phyloP scores from a whole-genome alignment of 2,113 vertebrate genomes.

The Notarius lentiginosus region DNA sequence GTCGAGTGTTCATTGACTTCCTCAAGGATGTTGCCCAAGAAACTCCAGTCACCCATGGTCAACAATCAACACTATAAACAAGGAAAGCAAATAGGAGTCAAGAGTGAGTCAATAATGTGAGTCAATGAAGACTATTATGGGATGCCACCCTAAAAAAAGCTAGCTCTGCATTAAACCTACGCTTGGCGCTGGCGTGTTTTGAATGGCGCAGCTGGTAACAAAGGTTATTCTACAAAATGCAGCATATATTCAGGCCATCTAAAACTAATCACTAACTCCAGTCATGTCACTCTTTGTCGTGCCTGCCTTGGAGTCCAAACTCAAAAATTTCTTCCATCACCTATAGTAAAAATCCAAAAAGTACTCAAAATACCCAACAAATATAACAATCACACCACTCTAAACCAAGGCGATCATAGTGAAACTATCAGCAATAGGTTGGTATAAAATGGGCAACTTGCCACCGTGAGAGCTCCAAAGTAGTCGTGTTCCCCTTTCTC shows the following conservation, averaged over 20 bases:
- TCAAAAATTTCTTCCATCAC: not conserved
- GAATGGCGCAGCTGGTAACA: not conserved
- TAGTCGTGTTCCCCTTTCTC: slow-evolving; percentile 70
- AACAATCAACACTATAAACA: slow-evolving; percentile 46
- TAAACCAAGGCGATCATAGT: not conserved
- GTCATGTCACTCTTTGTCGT: not conserved
- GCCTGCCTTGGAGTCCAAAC: not conserved
- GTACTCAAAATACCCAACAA: not conserved
- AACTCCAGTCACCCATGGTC: slow-evolving; percentile 89
- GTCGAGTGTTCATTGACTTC: slow-evolving; percentile 89
- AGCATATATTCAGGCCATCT: not conserved
- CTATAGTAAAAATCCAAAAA: not conserved
- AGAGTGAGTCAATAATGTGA: not conserved
- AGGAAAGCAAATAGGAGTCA: not conserved
- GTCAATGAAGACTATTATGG: not conserved
- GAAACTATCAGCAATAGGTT: slow-evolving; percentile 40
- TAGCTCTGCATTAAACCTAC: no score
- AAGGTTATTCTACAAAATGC: not conserved
- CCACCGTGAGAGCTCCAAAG: slow-evolving; percentile 73
- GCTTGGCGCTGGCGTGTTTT: not conserved
- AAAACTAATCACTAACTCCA: not conserved
- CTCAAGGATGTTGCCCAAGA: slow-evolving; percentile 88
- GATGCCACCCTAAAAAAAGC: not conserved
- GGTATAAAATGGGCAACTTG: slow-evolving; percentile 76
- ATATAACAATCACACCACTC: not conserved